Evolutionary conservation across 2,113 vertebrate species (phyloP).

Genomic region (Aleadryas rufinucha): DNA sequence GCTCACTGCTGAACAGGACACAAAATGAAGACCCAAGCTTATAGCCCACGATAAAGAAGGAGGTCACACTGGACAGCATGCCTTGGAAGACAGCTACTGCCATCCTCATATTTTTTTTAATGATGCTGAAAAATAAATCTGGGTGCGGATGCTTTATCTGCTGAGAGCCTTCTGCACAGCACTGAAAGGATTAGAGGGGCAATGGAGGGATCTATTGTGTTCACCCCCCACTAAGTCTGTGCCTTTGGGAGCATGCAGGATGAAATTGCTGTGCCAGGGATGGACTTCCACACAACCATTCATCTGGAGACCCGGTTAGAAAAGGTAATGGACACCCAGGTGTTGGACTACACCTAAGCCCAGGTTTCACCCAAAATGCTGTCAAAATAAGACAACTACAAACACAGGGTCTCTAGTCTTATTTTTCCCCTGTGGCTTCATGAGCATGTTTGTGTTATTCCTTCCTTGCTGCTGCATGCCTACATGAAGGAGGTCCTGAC

Average conservation of each 20-base stretch:
- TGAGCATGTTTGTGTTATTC: not conserved
- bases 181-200: not conserved
- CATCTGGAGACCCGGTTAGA: not conserved
- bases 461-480: not conserved
- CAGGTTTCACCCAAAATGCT: not conserved
- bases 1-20: accelerated
- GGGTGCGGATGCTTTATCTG: accelerated
- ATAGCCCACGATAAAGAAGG: not conserved
- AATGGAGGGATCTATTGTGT: not conserved
- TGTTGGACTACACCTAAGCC: not conserved
- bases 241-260: not conserved
- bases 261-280: not conserved
- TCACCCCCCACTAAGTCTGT: not conserved
- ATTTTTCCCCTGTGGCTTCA: not conserved
- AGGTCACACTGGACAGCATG: not conserved
- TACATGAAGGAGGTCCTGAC: accelerated
- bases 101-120: not conserved
- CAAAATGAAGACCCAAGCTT: not conserved
- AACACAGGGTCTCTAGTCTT: not conserved
- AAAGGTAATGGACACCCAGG: not conserved
- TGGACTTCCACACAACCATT: not conserved
- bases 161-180: not conserved
- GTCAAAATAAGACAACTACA: not conserved
- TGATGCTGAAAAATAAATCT: not conserved
- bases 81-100: not conserved